A percentile compares a stretch with the other conserved stretches of the same genome.
These are phyloP conservation scores for Strigops habroptila DNA, from an alignment of 2,113 vertebrate genomes.

Conservation along the genomic window DNA sequence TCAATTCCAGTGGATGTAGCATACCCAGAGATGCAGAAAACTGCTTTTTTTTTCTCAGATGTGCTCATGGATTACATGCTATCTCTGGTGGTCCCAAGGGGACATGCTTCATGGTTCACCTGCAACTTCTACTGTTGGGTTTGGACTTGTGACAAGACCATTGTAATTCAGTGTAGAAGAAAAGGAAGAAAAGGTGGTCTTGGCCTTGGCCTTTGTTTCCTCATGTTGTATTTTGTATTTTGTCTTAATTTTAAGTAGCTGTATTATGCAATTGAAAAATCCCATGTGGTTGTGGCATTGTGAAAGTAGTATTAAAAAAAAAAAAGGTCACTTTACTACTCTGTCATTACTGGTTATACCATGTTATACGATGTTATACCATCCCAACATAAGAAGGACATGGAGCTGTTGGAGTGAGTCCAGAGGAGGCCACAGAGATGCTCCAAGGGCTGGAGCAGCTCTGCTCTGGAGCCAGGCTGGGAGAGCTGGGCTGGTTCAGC, in stretches of 20 bases:
- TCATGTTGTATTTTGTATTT: background rate
- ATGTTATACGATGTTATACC: background rate
- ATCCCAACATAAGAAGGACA: background rate
- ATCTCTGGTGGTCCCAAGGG: background rate
- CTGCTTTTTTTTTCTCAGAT: background rate
- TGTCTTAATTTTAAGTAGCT: background rate
- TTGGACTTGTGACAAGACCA: background rate
- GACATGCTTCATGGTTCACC: background rate
- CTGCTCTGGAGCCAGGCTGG: background rate
- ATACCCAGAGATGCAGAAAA: background rate
- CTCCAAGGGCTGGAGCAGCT: background rate
- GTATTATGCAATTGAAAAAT: background rate
- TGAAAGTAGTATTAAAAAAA: background rate
- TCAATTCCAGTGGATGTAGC: background rate
- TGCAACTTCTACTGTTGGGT: background rate
- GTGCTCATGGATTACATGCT: fast-evolving
- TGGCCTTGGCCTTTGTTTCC: background rate
- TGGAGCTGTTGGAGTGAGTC: background rate
- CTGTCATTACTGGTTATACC: background rate
- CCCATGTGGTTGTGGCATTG: background rate
- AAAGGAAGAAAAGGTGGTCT: background rate
- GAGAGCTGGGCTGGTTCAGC: background rate
- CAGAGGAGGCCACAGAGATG: background rate
- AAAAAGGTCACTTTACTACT: background rate
- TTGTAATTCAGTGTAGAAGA: background rate